phyloP scores from a whole-genome alignment of 2,113 vertebrate species.

The cattle (Bos taurus) region ARS-UCD2.0 NC_037334.1:63070501-63071000 shows the following conservation, averaged over 20 bases:
- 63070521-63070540: neutral
- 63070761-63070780: neutral
- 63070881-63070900: neutral
- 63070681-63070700: neutral
- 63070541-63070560: neutral
- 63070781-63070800: neutral
- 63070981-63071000: neutral
- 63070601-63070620: neutral
- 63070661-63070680: neutral
- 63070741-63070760: neutral
- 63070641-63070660: neutral
- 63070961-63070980: neutral
- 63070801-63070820: neutral
- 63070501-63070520: neutral
- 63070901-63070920: neutral
- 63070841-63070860: neutral
- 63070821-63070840: neutral
- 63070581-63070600: neutral
- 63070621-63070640: neutral
- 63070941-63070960: neutral
- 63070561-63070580: neutral
- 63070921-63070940: neutral
- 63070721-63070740: neutral
- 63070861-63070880: neutral
- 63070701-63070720: neutral